Conservation (phyloP, 2,113 vertebrate species). For the Varanus komodoensis region DNA sequence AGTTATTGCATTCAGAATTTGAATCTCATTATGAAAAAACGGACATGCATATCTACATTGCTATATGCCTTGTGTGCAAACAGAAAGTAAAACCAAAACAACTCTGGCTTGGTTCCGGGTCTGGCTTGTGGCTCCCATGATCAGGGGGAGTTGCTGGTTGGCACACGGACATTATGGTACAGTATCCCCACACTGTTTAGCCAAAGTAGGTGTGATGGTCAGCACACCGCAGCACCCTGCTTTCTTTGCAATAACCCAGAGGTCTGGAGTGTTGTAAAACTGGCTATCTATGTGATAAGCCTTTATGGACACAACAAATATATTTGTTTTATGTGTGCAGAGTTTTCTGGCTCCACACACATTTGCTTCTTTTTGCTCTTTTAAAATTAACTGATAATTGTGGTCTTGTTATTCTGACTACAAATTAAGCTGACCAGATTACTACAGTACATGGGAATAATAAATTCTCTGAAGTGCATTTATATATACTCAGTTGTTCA, state of each 20-base stretch:
- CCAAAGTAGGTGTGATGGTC: no score
- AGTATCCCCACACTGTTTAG: no score
- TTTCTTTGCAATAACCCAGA: no score
- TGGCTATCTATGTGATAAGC: background rate
- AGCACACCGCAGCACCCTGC: no score
- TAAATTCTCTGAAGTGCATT: constrained; percentile 57
- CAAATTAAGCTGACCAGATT: constrained; percentile 48
- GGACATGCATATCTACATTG: background rate
- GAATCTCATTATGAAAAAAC: background rate
- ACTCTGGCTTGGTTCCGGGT: no score
- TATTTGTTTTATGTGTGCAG: background rate
- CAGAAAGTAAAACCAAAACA: background rate
- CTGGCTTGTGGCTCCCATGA: no score
- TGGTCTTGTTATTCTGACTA: constrained; percentile 60
- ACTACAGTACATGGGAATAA: constrained; percentile 49
- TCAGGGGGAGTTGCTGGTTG: no score
- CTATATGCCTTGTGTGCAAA: background rate
- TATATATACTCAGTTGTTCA: constrained; percentile 50
- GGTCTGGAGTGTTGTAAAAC: no score
- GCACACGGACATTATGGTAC: no score
- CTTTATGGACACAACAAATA: constrained; percentile 28
- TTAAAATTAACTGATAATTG: constrained; percentile 52
- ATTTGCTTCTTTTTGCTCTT: constrained; percentile 36
- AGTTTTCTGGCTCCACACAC: constrained; percentile 12
- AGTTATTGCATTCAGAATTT: no score